phyloP scores from a whole-genome alignment of 2,797 vertebrate genomes.

The Helicolenus hilgendorfi region DNA sequence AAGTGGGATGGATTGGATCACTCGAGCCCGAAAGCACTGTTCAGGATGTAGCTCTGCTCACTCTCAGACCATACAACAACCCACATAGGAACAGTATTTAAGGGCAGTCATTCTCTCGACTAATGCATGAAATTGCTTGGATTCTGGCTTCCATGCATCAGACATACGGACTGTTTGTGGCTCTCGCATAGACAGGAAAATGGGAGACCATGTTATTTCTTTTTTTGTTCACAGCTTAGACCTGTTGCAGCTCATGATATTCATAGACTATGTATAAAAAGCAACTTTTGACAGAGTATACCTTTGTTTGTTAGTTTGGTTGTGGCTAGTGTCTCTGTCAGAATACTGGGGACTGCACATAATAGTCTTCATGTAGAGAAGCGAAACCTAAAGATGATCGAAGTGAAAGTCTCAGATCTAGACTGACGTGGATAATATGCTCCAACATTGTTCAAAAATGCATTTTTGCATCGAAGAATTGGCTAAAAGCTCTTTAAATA shows the following conservation, averaged over 20 bases:
- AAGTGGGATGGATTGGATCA: constrained; percentile 50
- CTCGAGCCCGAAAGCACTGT: constrained; percentile 61
- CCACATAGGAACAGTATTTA: constrained; percentile 56
- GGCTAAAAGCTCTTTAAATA: constrained; percentile 30
- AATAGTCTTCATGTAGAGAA: constrained; percentile 49
- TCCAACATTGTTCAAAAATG: constrained; percentile 59
- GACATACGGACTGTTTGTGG: constrained; percentile 52
- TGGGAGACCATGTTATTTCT: constrained; percentile 60
- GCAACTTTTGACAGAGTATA: constrained; percentile 57
- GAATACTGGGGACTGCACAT: constrained; percentile 57
- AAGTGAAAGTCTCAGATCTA: constrained; percentile 64
- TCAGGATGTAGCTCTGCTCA: constrained; percentile 39
- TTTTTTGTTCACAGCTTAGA: constrained; percentile 86
- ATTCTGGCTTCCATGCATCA: constrained; percentile 44
- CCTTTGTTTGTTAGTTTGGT: constrained; percentile 55
- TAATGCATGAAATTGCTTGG: constrained; percentile 46
- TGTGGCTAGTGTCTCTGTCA: constrained; percentile 51
- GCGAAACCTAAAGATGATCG: constrained; percentile 37
- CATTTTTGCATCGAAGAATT: constrained; percentile 41
- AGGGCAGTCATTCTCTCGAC: constrained; percentile 50
- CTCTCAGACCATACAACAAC: constrained; percentile 34
- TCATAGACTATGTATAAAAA: constrained; percentile 70
- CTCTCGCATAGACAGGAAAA: constrained; percentile 79
- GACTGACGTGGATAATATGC: constrained; percentile 50
- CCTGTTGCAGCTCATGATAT: constrained; percentile 78